Base-by-base conservation (phyloP, 2,113 vertebrate species). In the Elachura formosa region DNA sequence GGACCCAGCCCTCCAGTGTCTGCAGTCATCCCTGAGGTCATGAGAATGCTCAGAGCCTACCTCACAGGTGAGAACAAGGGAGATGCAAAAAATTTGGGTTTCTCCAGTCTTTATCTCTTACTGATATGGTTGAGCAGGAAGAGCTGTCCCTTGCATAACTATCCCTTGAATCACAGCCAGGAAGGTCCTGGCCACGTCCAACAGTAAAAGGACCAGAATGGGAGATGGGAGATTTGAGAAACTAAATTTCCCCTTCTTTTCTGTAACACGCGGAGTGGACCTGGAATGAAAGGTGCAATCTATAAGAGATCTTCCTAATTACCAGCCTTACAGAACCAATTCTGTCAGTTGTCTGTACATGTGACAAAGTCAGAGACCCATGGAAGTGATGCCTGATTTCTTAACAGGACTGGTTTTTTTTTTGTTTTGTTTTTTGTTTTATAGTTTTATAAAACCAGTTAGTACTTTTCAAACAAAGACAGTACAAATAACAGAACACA, bases 141-240 rank as follows among this genome's bases (percentile, higher is more conserved):
- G 36, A 84, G 26, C 41, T 33, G 9, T 36, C 21, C 38, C 49
- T 34, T 11, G 3, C 56, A 51, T 33, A 55, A 43, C 33, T 55
- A 36, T 64, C 40, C 54, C 46, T 83, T 66, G 52, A 73, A 81
- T 62, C 8, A 16, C 33, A 63, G 46, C 14, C 56, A 43, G 61
- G 59, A 90, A 69, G 15, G 17, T 41, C 41, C 45, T 82, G 69
- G 62, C 54, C 36, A 9, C 0, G 0, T 82, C 24, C 5, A 2
- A 12, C 48, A 67, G 33, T 62, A 89, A 88, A 85, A 92, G 29
- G 26, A 46, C 8, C 62, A 2, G 24, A 43, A 43, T 74, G 45
- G 34, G 31, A 72, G 40, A 34, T 6, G 8, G 15, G 23, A 74
- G 29, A 46, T 77, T 33, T 46, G 46, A 14, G 34, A 85, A 86